phyloP scores from a whole-genome alignment of 2,113 vertebrate species.

The Alexandromys fortis region DNA sequence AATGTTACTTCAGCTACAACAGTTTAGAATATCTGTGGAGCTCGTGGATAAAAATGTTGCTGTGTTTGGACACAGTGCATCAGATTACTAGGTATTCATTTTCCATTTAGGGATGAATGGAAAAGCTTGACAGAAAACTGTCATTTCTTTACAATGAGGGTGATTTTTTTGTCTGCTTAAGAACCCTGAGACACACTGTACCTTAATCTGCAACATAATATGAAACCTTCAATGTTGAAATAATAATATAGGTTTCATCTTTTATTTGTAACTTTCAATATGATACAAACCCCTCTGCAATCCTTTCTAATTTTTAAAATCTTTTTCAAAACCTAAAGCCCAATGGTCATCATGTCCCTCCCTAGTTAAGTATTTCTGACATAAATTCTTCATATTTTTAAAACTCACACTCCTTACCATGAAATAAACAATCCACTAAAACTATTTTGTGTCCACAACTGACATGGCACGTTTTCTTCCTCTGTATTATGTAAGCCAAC shows the following conservation, averaged over 20 bases:
- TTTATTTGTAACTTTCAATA: neutral
- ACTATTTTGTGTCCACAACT: neutral
- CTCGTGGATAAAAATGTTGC: neutral
- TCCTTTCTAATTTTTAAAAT: neutral
- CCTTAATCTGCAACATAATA: neutral
- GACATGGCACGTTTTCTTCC: neutral
- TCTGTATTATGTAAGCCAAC: neutral
- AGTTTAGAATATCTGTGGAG: constrained; percentile 7
- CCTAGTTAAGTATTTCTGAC: neutral
- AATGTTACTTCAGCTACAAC: neutral
- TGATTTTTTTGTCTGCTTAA: neutral
- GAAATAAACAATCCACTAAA: neutral
- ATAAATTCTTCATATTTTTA: neutral
- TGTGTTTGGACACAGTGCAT: neutral
- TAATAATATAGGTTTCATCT: neutral
- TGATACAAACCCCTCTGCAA: neutral
- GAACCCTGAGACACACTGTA: neutral
- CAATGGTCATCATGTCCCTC: neutral
- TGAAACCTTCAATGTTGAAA: neutral
- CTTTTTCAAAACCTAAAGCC: neutral
- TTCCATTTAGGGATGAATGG: neutral
- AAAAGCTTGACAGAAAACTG: neutral
- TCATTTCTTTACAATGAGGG: neutral
- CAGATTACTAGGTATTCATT: neutral
- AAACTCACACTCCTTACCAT: neutral